Evolutionary conservation across 2,113 vertebrate genomes (phyloP).

Genomic region (Cichladusa arquata): DNA sequence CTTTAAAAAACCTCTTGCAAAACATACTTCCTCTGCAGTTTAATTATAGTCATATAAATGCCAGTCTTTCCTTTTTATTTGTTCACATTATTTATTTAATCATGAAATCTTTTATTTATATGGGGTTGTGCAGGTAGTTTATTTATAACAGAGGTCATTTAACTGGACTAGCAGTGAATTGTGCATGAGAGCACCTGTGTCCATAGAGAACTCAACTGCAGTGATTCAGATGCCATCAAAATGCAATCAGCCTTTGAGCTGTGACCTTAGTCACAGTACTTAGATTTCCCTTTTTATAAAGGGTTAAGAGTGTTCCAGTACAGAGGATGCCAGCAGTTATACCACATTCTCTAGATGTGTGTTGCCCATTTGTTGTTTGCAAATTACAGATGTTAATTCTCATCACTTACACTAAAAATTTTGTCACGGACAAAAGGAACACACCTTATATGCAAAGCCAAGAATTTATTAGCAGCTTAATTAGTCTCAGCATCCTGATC

Average conservation of each 20-base stretch:
- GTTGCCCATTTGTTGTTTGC: background rate
- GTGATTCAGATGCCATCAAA: background rate
- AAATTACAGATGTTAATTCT: background rate
- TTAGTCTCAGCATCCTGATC: background rate
- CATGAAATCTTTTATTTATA: slow-evolving; percentile 63
- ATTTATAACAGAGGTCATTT: background rate
- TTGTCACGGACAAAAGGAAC: background rate
- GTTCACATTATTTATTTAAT: slow-evolving; percentile 63
- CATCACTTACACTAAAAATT: background rate
- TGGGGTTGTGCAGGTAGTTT: background rate
- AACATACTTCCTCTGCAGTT: background rate
- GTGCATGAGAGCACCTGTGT: background rate
- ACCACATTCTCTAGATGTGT: background rate
- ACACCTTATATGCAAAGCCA: background rate
- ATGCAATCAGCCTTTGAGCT: background rate
- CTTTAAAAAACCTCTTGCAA: background rate
- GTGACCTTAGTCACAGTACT: background rate
- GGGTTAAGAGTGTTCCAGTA: background rate
- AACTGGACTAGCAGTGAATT: background rate
- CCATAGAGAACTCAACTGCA: background rate
- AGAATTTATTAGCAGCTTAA: background rate
- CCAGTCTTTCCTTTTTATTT: slow-evolving; percentile 7
- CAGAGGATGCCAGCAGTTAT: background rate
- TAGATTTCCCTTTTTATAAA: background rate
- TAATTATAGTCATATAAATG: background rate